Base-by-base conservation (phyloP, 2,113 vertebrate genomes). In the Amphilophus citrinellus region DNA sequence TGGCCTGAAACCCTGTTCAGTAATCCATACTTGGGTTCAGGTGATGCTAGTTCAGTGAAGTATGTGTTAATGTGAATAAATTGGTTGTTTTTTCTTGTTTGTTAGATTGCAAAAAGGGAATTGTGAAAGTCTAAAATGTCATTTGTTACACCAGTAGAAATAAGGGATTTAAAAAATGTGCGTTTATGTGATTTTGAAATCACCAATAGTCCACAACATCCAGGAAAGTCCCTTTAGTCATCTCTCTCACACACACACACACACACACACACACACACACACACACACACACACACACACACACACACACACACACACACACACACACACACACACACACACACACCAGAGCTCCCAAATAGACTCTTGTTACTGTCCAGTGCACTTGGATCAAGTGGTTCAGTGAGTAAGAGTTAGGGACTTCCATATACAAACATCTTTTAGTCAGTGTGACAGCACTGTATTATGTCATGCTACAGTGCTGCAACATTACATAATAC, bases 331-430 rank as follows among this genome's bases (percentile, higher is more conserved):
- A 60, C 42, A 24, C 24, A 24, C 9, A 18, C 7, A 27, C 30
- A 1, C 9, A 1, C 6, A 60, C 42, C 18, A 60, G 62, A 59
- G 82, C 83, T 88, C 62, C 59, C 91, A 39, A 20, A 59, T 86
- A 91, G 82, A 18, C n/a, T 27, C 9, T 15, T 5, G 59, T 17
- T 5, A 79, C 50, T 87, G 18, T 62, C 89, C 93, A 92, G 37
- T 94, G 94, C 93, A 91, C 90, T 14, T 35, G 14, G 30, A n/a
- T 20, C 18, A 62, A 78, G 22, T 77, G 76, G 53, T 27, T 37
- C 44, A n/a, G 7, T 57, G 82, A 76, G 39, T 32, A 3, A 22
- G 59, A 30, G 20, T 8, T 14, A 37, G 57, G 44, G 50, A 50
- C 60, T 14, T 61, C 18, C 14, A 6, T 27, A 20, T 80, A 39